A percentile compares a stretch with the other conserved stretches of the same genome.
These are phyloP conservation scores for Magallana nippona DNA, from an alignment of 2,888 invertebrate species.

Conservation along the genomic window DNA sequence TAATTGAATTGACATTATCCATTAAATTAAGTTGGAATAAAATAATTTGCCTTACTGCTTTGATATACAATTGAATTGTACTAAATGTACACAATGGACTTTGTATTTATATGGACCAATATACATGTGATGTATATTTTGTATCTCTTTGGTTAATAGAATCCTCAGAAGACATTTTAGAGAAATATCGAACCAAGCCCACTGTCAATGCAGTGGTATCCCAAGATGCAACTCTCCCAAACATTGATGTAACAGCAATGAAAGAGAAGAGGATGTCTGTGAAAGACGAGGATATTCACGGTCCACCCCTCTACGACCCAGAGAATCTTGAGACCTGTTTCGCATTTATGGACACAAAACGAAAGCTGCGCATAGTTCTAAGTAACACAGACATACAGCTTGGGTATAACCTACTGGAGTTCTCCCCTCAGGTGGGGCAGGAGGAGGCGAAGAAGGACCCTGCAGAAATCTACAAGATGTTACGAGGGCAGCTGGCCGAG, in stretches of 20 bases:
- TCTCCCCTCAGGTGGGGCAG: conserved; percentile 41
- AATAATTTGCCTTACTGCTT: too few species aligned
- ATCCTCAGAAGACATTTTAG: conserved; percentile 94
- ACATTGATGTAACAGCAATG: conserved; percentile 59
- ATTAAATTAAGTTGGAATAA: too few species aligned
- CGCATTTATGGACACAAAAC: conserved; percentile 88
- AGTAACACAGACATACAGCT: conserved; percentile 87
- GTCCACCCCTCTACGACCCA: conserved; percentile 80
- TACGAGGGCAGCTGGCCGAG: conserved; percentile 86
- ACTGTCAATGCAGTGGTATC: not conserved
- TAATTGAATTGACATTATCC: too few species aligned
- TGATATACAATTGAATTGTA: too few species aligned
- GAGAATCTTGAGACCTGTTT: conserved; percentile 83
- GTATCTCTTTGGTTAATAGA: conserved; percentile 82
- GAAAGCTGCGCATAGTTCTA: conserved; percentile 93
- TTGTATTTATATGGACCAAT: too few species aligned
- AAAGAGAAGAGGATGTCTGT: conserved; percentile 71
- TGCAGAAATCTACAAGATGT: conserved; percentile 75
- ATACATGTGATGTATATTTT: not conserved
- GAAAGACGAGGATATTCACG: conserved; percentile 65
- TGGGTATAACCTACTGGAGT: conserved; percentile 48
- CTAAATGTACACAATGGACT: too few species aligned
- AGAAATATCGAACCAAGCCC: conserved; percentile 88
- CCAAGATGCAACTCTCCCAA: not conserved
- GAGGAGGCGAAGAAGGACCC: conserved; percentile 58